These are phyloP conservation scores for Pyrocephalus nanus DNA, from an alignment of 2,797 vertebrate species.

Conservation along the genomic window DNA sequence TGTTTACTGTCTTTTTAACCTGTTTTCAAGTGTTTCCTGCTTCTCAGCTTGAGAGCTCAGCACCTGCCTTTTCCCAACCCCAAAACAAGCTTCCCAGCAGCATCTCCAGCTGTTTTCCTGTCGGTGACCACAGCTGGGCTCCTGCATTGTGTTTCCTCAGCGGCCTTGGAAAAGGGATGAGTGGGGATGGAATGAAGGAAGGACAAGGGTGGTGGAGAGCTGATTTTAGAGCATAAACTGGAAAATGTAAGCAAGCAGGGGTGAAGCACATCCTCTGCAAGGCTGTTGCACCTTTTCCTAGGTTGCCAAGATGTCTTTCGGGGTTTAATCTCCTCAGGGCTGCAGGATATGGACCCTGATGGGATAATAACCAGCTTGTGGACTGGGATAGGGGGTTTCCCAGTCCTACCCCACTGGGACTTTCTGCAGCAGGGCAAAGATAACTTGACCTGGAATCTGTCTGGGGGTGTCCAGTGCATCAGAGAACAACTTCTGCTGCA, in stretches of 20 bases:
- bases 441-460: neutral
- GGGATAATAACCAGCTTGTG: neutral
- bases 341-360: neutral
- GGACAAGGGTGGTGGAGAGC: neutral
- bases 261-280: neutral
- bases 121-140: neutral
- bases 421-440: neutral
- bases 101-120: conserved; percentile 1
- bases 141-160: neutral
- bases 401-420: rapidly evolving
- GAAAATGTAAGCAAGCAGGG: neutral
- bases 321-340: neutral
- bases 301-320: neutral
- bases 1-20: neutral
- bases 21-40: neutral
- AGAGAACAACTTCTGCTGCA: neutral
- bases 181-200: neutral
- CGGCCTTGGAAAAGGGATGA: rapidly evolving
- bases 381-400: neutral
- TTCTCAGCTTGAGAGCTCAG: neutral
- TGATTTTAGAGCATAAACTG: neutral
- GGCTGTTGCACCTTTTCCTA: neutral
- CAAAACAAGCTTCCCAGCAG: neutral
- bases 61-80: neutral
- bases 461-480: neutral